Evolutionary conservation across 2,797 vertebrate species (phyloP).

Genomic region (Carcharodon carcharias): DNA sequence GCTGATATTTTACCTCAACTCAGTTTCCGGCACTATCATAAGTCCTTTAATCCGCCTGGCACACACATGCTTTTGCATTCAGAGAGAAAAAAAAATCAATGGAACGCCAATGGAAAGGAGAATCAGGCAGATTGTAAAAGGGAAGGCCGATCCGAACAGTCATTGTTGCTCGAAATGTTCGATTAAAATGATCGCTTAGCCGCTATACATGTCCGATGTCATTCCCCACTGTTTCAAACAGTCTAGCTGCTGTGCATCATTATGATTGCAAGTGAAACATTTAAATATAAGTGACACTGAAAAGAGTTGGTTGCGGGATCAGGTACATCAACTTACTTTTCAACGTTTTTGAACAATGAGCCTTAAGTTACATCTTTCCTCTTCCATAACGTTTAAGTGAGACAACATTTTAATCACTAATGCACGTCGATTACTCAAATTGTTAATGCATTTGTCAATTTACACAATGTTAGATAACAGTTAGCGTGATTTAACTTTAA

Average conservation of each 20-base stretch:
- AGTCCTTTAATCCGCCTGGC: no score
- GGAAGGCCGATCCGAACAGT: no score
- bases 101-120: no score
- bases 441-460: neutral
- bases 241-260: neutral
- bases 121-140: no score
- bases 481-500: neutral
- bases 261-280: neutral
- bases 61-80: no score
- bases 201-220: no score
- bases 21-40: no score
- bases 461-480: neutral
- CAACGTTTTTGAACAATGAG: neutral
- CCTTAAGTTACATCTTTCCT: neutral
- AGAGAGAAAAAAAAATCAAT: no score
- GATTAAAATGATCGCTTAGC: no score
- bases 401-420: no score
- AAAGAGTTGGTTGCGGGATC: neutral
- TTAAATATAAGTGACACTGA: neutral
- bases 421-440: neutral
- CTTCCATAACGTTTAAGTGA: neutral
- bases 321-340: neutral
- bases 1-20: no score
- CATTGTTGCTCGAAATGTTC: no score
- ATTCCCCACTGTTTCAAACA: neutral